Evolutionary conservation across 1,140 invertebrate species (phyloP).

Genomic region (Papilio aristodemus): DNA sequence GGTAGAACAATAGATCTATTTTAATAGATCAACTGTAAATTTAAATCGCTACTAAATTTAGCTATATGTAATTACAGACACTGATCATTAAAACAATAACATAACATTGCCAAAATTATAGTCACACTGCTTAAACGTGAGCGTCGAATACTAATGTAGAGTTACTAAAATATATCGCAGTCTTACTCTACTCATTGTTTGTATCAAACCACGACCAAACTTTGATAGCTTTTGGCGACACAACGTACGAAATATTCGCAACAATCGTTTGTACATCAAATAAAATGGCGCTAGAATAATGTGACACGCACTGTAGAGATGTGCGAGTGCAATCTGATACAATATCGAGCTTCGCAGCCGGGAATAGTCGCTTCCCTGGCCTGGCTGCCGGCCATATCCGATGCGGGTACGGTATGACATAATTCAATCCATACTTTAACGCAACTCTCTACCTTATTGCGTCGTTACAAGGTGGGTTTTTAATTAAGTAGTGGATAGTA

Average conservation of each 20-base stretch:
- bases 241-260: constrained; percentile 17
- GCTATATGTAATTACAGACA: background rate
- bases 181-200: background rate
- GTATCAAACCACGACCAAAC: background rate
- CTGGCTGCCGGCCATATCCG: constrained; percentile 70
- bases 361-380: constrained; percentile 78
- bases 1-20: too few species aligned
- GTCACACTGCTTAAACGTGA: constrained; percentile 43
- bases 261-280: constrained; percentile 27
- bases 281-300: constrained; percentile 53
- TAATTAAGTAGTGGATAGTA: constrained; percentile 29
- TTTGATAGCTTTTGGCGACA: constrained; percentile 19
- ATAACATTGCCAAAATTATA: constrained; percentile 42
- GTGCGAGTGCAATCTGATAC: constrained; percentile 58
- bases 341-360: constrained; percentile 67
- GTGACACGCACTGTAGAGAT: constrained; percentile 58
- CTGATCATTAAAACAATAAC: background rate
- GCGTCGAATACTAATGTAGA: constrained; percentile 35
- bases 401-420: constrained; percentile 45
- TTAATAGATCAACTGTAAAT: too few species aligned
- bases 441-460: constrained; percentile 57
- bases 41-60: background rate
- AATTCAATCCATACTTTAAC: constrained; percentile 44
- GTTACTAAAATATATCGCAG: constrained; percentile 26
- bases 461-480: constrained; percentile 51